phyloP scores from a whole-genome alignment of 2,797 vertebrate genomes.

The Epinephelus awoara region DNA sequence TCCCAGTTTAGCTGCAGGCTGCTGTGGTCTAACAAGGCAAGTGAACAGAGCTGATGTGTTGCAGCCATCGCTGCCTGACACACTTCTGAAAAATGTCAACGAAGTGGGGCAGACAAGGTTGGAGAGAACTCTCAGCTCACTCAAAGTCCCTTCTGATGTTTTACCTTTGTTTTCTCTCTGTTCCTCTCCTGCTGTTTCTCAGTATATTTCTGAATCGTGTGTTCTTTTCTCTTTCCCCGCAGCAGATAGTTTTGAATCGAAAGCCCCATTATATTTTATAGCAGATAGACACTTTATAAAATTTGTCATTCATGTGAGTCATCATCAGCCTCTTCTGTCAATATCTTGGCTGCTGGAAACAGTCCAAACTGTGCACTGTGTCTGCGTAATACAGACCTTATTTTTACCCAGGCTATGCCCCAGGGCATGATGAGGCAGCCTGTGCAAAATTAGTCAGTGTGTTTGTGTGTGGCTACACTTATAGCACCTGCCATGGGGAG shows the following conservation, averaged over 20 bases:
- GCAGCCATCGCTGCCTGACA: constrained; percentile 57
- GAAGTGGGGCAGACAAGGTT: constrained; percentile 66
- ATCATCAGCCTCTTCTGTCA: constrained; percentile 35
- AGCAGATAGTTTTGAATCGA: constrained; percentile 10
- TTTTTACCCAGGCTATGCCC: constrained; percentile 60
- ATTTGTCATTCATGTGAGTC: constrained; percentile 30
- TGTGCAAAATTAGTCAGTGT: constrained; percentile 60
- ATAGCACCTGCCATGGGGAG: constrained; percentile 20
- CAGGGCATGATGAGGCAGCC: constrained; percentile 57
- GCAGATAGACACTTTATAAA: constrained; percentile 8
- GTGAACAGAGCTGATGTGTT: constrained; percentile 63
- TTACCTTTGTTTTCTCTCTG: constrained; percentile 27
- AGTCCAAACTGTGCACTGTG: constrained; percentile 28
- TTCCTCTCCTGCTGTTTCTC: constrained; percentile 4
- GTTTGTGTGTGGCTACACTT: constrained; percentile 17
- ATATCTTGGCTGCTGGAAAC: constrained; percentile 20
- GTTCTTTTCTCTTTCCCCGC: neutral
- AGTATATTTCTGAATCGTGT: constrained; percentile 17
- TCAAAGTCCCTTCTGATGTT: constrained; percentile 44
- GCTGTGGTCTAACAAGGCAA: constrained; percentile 69
- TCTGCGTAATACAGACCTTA: constrained; percentile 46
- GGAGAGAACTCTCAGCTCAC: constrained; percentile 40
- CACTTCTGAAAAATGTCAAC: constrained; percentile 71
- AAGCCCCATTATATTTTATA: constrained; percentile 14
- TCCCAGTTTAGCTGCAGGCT: constrained; percentile 76